Evolutionary conservation across 2,888 invertebrate species (phyloP).

Genomic region (Caenorhabditis panamensis): DNA sequence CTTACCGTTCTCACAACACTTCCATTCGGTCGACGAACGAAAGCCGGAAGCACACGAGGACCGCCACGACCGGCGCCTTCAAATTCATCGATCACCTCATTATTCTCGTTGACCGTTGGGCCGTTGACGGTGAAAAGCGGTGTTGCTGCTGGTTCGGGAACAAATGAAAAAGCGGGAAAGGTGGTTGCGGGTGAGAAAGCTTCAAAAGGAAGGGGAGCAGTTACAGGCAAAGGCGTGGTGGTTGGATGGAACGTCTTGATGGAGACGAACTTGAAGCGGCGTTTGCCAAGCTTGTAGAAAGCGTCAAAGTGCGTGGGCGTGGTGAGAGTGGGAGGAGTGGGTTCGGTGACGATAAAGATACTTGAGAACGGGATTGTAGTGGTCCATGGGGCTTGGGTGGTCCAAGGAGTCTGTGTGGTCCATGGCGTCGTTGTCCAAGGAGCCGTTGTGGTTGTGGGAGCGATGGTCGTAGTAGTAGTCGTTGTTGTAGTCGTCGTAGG

Average conservation of each 20-base stretch:
- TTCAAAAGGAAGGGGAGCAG: neutral
- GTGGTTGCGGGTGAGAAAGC: neutral
- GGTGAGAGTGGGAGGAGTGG: constrained; percentile 27
- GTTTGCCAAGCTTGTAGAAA: constrained; percentile 60
- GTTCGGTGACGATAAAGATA: constrained; percentile 45
- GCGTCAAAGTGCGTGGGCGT: constrained; percentile 54
- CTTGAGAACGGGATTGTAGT: constrained; percentile 42
- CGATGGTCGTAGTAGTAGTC: constrained; percentile 41
- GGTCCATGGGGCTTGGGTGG: neutral
- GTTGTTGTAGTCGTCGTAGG: constrained; percentile 48
- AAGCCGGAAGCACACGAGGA: constrained; percentile 41
- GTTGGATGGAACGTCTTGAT: constrained; percentile 53
- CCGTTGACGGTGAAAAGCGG: constrained; percentile 29
- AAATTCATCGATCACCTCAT: constrained; percentile 35
- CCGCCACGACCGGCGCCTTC: constrained; percentile 38
- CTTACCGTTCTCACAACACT: constrained; percentile 43
- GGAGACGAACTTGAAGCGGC: constrained; percentile 59
- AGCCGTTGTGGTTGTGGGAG: constrained; percentile 41
- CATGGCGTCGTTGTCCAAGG: constrained; percentile 7
- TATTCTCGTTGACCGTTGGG: constrained; percentile 37
- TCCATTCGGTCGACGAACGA: constrained; percentile 43
- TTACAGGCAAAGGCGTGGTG: constrained; percentile 20
- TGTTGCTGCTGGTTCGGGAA: constrained; percentile 18
- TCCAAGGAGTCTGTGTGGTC: constrained; percentile 18
- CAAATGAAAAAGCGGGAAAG: constrained; percentile 12